Evolutionary conservation across 2,888 invertebrate genomes (phyloP), one percentile per base, ranked within the genome.

Genomic region (Phytoseiulus persimilis): DNA sequence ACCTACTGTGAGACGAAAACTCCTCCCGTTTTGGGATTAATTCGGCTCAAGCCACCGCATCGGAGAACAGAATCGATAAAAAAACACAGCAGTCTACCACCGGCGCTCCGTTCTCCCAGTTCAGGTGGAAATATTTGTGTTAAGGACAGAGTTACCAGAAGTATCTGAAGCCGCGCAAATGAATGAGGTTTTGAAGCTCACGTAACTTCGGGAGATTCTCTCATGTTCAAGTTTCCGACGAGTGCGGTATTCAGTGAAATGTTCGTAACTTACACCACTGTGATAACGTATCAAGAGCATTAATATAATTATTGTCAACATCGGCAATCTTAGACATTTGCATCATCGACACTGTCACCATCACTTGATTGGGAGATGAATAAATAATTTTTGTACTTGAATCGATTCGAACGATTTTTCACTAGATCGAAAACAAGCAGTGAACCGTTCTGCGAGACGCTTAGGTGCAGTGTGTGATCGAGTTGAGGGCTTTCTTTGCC

Each of bases 211-310:
- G 65, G 65, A 23, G 18, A 65, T 65, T 65, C 9, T 39, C 39
- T 9, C 11, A 65, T 18, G 65, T 65, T 65, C 65, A 65, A 65
- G 65, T 65, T 65, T 65, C 65, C 28, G 65, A 23, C 5, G 18
- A 14, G 14, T 14, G 18, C 65, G 65, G 65, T 23, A 65, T 65
- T 65, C 28, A 65, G 1, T 65, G 87, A 14, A 65, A 65, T 65
- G 87, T 87, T 87, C 33, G n/a, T 87, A 87, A 87, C 87, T 87
- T 87, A 87, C 87, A 87, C 87, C 45, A 39, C 87, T 87, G 87
- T 87, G 87, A 87, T 87, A 87, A 65, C 65, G 65, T 65, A 65
- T 65, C 28, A 65, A 2, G 18, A 65, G 65, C 14, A 65, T 65
- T 28, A 65, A 23, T 11, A 65, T 28, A 28, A 65, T 14, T 28